phyloP scores from a whole-genome alignment of 1,140 invertebrate species.

The Pristionchus pacificus region DNA sequence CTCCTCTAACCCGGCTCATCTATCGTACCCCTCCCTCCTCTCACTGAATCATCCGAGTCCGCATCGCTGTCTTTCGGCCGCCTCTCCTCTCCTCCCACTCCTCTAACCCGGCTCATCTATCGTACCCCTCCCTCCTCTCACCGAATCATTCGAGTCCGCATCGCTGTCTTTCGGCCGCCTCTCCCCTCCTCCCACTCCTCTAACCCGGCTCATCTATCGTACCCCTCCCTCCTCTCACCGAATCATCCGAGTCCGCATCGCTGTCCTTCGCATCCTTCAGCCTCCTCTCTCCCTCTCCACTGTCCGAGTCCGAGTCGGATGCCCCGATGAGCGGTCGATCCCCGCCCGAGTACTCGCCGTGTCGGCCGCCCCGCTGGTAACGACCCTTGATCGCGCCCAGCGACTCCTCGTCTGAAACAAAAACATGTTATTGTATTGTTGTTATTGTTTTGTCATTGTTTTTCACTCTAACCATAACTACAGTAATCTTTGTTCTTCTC shows the following conservation, averaged over 20 bases:
- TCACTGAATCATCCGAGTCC: too few relatives aligned
- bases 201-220: too few relatives aligned
- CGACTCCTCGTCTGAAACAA: constrained; percentile 33
- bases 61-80: too few relatives aligned
- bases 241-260: constrained; percentile 9
- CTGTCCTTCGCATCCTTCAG: constrained; percentile 3
- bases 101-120: too few relatives aligned
- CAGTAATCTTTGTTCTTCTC: too few relatives aligned
- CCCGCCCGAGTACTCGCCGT: constrained; percentile 4
- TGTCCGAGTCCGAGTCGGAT: not conserved
- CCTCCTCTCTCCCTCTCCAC: constrained; percentile 5
- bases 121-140: too few relatives aligned
- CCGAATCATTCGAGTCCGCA: too few relatives aligned
- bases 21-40: too few relatives aligned
- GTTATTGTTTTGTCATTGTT: constrained; percentile 11
- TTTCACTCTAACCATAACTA: too few relatives aligned
- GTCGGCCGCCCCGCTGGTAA: constrained; percentile 25
- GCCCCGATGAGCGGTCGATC: constrained; percentile 14
- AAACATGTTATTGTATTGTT: constrained; percentile 1
- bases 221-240: too few relatives aligned
- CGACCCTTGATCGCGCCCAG: constrained; percentile 39
- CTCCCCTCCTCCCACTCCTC: constrained; percentile 1
- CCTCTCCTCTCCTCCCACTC: too few relatives aligned
- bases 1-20: too few relatives aligned
- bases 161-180: constrained; percentile 1